These are phyloP conservation scores for Wasmannia auropunctata DNA, from an alignment of 1,140 invertebrate genomes.

Conservation along the genomic window DNA sequence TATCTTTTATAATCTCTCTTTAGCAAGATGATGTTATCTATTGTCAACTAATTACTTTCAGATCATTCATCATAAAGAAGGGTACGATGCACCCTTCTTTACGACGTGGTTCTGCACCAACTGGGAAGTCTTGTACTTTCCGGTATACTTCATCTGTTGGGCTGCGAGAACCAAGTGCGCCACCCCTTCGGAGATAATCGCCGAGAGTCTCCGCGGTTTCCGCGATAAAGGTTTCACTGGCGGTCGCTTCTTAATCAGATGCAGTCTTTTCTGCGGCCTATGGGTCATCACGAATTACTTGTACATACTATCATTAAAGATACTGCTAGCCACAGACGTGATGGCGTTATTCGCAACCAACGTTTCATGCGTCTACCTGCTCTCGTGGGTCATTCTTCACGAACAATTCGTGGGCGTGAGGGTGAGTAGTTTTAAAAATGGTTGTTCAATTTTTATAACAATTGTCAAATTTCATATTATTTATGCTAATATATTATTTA, in stretches of 20 bases:
- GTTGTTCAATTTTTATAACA: neutral
- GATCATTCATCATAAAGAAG: conserved; percentile 85
- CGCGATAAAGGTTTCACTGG: conserved; percentile 94
- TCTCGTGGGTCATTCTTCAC: conserved; percentile 98
- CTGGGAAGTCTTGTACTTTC: conserved; percentile 96
- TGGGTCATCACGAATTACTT: conserved; percentile 97
- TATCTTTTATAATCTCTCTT: neutral
- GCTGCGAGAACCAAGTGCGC: conserved; percentile 90
- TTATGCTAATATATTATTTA: neutral
- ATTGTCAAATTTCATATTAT: neutral
- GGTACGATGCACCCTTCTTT: conserved; percentile 96
- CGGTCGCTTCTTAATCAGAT: conserved; percentile 93
- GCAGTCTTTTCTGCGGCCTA: conserved; percentile 94
- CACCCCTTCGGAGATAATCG: conserved; percentile 90
- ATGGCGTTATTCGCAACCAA: conserved; percentile 97
- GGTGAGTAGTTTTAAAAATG: conserved; percentile 88
- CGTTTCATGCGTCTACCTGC: conserved; percentile 95
- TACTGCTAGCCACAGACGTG: conserved; percentile 95
- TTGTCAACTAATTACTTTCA: conserved; percentile 70
- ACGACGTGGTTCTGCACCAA: conserved; percentile 98
- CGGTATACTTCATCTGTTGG: conserved; percentile 92
- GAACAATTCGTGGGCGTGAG: conserved; percentile 98
- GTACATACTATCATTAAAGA: conserved; percentile 94
- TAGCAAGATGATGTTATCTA: neutral
- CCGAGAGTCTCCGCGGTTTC: conserved; percentile 92